A percentile compares a stretch with the other conserved stretches of the same genome.
Evolutionary conservation across 2,113 vertebrate species (phyloP).

Genomic region (Myrmophylax atrothorax): DNA sequence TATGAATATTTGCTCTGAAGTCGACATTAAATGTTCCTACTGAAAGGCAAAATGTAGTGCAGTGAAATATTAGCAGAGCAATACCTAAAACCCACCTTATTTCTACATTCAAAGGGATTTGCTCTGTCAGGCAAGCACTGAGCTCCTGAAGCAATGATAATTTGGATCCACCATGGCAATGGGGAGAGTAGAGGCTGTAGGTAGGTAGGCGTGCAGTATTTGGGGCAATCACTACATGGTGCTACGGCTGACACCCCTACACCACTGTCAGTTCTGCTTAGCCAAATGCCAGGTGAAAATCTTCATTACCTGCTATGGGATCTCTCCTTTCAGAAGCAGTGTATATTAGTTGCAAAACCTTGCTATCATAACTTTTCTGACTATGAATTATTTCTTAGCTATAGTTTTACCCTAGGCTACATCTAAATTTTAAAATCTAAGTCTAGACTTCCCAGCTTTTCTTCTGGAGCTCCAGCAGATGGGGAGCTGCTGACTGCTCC

Average conservation of each 20-base stretch:
- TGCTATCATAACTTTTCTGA: neutral
- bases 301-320: neutral
- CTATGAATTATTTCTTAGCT: neutral
- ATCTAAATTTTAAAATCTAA: neutral
- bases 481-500: neutral
- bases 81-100: neutral
- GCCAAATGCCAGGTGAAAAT: neutral
- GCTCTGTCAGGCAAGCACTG: neutral
- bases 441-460: neutral
- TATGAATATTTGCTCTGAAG: slow-evolving; percentile 49
- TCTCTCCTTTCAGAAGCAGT: neutral
- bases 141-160: neutral
- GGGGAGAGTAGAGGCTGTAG: neutral
- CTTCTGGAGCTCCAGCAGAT: neutral
- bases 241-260: neutral
- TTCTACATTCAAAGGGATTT: neutral
- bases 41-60: slow-evolving; percentile 14
- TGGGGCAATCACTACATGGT: neutral
- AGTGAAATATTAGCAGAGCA: neutral
- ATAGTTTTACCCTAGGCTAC: neutral
- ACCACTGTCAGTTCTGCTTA: neutral
- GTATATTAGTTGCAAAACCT: neutral
- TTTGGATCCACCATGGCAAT: neutral
- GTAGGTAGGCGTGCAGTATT: neutral
- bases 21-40: neutral